Evolutionary conservation across 2,888 invertebrate species (phyloP).

Genomic region (Brachylomia viminalis): DNA sequence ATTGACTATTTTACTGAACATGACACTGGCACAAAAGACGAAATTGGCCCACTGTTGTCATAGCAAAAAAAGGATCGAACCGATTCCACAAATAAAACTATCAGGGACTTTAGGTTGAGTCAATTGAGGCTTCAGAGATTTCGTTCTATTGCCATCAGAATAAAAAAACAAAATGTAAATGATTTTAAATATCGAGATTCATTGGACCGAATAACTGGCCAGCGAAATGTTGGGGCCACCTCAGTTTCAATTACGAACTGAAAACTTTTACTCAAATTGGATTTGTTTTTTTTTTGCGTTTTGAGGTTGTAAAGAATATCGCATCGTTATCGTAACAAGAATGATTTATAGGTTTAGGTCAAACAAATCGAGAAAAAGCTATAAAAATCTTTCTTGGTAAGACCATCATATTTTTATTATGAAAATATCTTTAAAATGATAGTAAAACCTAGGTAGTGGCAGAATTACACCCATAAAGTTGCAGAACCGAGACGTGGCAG

Average conservation of each 20-base stretch:
- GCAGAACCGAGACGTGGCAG: not conserved
- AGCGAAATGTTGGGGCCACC: constrained; percentile 16
- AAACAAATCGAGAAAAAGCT: not conserved
- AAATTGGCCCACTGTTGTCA: constrained; percentile 21
- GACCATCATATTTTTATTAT: not conserved
- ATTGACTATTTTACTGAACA: constrained; percentile 7
- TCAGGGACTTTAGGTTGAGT: constrained; percentile 34
- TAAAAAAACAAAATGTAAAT: constrained; percentile 44
- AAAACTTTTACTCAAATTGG: constrained; percentile 35
- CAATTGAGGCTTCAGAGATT: constrained; percentile 44
- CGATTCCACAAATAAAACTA: constrained; percentile 37
- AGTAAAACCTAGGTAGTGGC: constrained; percentile 36
- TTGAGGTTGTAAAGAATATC: constrained; percentile 20
- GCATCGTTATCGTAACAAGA: constrained; percentile 7
- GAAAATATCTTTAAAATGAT: constrained; percentile 8
- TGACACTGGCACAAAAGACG: constrained; percentile 11
- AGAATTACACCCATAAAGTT: constrained; percentile 41
- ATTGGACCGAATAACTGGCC: constrained; percentile 47
- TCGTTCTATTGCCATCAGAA: constrained; percentile 21
- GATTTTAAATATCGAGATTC: constrained; percentile 46
- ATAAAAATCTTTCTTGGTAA: not conserved
- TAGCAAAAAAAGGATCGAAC: constrained; percentile 33
- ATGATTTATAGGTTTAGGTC: not conserved
- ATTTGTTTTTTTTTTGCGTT: constrained; percentile 21
- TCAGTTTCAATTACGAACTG: constrained; percentile 46